Percentiles rank a stretch among this genome's conserved stretches.
Conservation (phyloP, 2,797 vertebrate genomes). For the Orestias chungarensis region DNA sequence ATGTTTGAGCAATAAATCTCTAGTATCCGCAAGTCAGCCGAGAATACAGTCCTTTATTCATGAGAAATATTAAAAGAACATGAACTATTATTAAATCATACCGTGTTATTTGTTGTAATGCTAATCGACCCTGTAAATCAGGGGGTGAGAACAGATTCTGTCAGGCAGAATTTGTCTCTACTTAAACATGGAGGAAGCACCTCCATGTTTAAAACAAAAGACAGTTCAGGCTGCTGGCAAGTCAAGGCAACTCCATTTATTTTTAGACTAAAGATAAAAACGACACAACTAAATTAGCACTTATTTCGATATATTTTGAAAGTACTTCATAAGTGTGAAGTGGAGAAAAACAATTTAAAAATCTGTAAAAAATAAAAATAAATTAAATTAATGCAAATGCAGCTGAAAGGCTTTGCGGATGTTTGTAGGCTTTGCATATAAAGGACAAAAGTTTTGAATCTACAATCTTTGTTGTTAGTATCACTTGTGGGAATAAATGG, state of each 20-base stretch:
- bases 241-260: slow-evolving; percentile 1
- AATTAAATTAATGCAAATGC: too few relatives aligned
- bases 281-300: neutral
- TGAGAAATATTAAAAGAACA: neutral
- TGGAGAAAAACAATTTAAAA: neutral
- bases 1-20: neutral
- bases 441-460: neutral
- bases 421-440: neutral
- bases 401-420: too few relatives aligned
- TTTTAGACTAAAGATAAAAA: slow-evolving; percentile 7
- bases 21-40: neutral
- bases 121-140: neutral
- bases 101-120: neutral
- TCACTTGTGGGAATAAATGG: too few relatives aligned
- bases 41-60: neutral
- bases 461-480: neutral
- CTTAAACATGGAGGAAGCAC: neutral
- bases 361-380: too few relatives aligned
- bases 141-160: neutral
- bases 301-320: neutral
- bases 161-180: neutral
- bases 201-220: slow-evolving; percentile 1
- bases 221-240: neutral
- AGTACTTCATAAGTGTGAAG: neutral
- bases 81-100: neutral